phyloP scores from a whole-genome alignment of 1,140 invertebrate species.

The Lasaia peninsularis region DNA sequence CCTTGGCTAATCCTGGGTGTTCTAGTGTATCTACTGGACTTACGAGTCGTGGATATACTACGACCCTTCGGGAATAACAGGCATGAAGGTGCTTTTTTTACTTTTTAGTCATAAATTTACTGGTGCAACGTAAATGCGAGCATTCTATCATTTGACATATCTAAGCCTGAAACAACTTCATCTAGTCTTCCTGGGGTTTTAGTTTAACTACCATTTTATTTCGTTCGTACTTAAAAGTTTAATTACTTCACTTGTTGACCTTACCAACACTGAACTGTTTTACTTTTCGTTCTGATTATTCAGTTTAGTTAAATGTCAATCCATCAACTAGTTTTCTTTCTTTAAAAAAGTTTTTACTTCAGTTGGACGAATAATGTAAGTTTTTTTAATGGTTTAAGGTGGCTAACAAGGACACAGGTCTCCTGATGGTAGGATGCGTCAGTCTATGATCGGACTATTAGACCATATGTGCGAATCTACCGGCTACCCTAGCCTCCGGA shows the following conservation, averaged over 20 bases:
- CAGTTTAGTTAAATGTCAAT: background rate
- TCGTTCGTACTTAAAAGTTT: background rate
- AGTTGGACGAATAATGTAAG: background rate
- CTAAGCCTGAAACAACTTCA: background rate
- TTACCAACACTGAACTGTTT: background rate
- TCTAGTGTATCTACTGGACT: too few species aligned
- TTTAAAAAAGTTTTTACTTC: background rate
- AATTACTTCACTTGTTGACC: slow-evolving; percentile 3
- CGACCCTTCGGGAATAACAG: too few species aligned
- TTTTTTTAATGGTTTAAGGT: too few species aligned
- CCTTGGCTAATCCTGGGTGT: too few species aligned
- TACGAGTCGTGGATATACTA: too few species aligned
- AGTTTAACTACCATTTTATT: background rate
- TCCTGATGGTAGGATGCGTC: too few species aligned
- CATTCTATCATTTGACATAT: background rate
- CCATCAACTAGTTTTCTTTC: background rate
- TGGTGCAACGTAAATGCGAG: background rate
- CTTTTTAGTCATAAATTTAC: too few species aligned
- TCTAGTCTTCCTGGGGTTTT: background rate
- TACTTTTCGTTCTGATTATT: background rate
- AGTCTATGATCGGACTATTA: too few species aligned
- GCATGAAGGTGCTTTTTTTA: too few species aligned
- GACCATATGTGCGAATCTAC: too few species aligned
- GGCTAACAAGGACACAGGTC: too few species aligned
- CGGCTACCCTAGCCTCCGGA: too few species aligned